Evolutionary conservation across 2,797 vertebrate genomes (phyloP), one percentile per base, ranked within the genome.

Genomic region (Sandelia bainsii): DNA sequence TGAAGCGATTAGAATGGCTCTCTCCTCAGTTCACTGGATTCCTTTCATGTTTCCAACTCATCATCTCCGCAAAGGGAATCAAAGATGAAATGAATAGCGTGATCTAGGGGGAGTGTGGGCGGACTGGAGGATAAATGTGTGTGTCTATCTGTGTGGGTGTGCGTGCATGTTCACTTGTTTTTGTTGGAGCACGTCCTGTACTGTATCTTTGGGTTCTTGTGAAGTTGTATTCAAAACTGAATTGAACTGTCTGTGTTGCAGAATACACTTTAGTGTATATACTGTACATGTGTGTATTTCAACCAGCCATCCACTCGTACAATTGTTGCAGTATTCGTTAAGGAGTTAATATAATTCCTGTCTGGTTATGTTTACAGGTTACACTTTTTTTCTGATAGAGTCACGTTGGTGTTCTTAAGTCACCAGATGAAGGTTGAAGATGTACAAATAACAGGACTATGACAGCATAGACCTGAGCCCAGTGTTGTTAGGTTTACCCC

Each of bases 21-120:
- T 75, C 82, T 84, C 64, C 63, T 83, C 85, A 83, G 22, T 84
- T 87, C 81, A 79, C 76, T 81, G 79, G 69, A 72, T 84, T 62
- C 70, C 79, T 89, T 92, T 92, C 83, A 89, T 90, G 88, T 86
- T 86, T 82, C 74, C 78, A 75, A 73, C 79, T 87, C 83, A 89
- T 90, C 84, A 70, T 87, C 82, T 88, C 80, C 64, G 87, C 80
- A 91, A 90, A 90, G 89, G 83, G 90, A 91, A 93, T 91, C 86
- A 83, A 52, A 91, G 87, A 92, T 90, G 83, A 89, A 88, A 88
- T 91, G 87, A 90, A 89, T 79, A 77, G 69, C 44, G 74, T 72
- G 88, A 85, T 87, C 72, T 3, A 23, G 61, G 67, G 77, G 77
- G 82, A 71, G 84, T 37, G 82, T 90, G 86, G 84, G 87, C 13